Conservation (phyloP, 2,888 invertebrate genomes). For the Vesta saturnalis region DNA sequence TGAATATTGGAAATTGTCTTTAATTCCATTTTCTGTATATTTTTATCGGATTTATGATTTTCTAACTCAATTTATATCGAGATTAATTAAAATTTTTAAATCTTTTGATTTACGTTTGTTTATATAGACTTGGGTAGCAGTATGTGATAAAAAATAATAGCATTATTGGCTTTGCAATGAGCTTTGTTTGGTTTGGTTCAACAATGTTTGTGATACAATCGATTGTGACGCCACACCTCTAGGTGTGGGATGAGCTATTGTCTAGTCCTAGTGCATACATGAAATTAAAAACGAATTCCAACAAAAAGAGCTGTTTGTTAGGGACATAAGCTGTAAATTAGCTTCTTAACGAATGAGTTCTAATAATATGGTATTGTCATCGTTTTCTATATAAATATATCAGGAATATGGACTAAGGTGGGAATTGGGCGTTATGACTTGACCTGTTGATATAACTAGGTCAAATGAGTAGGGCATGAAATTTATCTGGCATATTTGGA, state of each 20-base stretch:
- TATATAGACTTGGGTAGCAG: background rate
- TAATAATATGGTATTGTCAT: too few species aligned
- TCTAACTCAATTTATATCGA: background rate
- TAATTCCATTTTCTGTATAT: background rate
- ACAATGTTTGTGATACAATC: conserved; percentile 43
- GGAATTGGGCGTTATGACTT: background rate
- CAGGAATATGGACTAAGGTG: too few species aligned
- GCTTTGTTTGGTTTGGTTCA: conserved; percentile 30
- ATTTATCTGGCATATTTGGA: too few species aligned
- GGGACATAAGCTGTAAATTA: conserved; percentile 13
- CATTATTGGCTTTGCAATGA: too few species aligned
- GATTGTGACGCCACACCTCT: conserved; percentile 45
- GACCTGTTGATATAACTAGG: conserved; percentile 1
- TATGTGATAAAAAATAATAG: background rate
- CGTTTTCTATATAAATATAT: too few species aligned
- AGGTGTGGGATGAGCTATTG: conserved; percentile 35
- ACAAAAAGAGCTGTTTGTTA: too few species aligned
- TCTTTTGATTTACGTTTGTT: background rate
- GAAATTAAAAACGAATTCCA: conserved; percentile 14
- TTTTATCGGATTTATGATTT: too few species aligned
- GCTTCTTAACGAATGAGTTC: too few species aligned
- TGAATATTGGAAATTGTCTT: background rate
- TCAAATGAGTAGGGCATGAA: background rate
- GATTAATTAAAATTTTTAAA: background rate
- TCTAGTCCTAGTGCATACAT: conserved; percentile 18